phyloP scores from a whole-genome alignment of 1,140 invertebrate species.

The Whitmania pigra region DNA sequence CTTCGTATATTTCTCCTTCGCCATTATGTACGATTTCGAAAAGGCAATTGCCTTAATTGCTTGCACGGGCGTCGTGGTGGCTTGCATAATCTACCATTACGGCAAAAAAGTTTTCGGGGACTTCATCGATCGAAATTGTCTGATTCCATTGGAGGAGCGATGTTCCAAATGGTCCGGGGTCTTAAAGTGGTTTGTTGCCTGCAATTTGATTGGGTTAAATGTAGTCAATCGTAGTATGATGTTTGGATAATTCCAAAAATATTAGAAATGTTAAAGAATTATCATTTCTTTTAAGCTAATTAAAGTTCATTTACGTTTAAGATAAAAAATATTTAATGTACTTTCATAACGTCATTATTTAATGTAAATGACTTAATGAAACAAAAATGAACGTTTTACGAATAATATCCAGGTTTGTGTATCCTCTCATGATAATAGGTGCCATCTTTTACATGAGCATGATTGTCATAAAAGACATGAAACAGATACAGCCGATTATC shows the following conservation, averaged over 20 bases:
- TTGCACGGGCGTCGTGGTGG: conserved; percentile 16
- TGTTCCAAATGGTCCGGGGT: conserved; percentile 13
- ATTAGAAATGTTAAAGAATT: too few species aligned
- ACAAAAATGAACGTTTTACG: too few species aligned
- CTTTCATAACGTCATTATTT: too few species aligned
- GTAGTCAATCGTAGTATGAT: too few species aligned
- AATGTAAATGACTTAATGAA: too few species aligned
- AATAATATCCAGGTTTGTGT: conserved; percentile 12
- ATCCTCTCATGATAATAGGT: conserved; percentile 10
- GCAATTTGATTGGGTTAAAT: neutral
- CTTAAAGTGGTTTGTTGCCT: conserved; percentile 16
- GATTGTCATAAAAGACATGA: conserved; percentile 14
- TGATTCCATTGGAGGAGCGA: neutral
- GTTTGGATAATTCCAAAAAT: too few species aligned
- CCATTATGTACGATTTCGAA: conserved; percentile 15
- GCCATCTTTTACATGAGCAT: conserved; percentile 12
- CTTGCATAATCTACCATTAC: conserved; percentile 18
- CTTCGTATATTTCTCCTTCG: conserved; percentile 18
- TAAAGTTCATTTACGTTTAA: too few species aligned
- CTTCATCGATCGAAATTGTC: conserved; percentile 11
- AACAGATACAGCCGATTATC: conserved; percentile 17
- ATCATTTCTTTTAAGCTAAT: too few species aligned
- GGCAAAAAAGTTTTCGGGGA: conserved; percentile 17
- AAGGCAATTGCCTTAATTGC: conserved; percentile 7
- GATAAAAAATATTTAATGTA: too few species aligned